Base-by-base conservation (phyloP, 2,888 invertebrate species). In the Drosophila stalkeri region DNA sequence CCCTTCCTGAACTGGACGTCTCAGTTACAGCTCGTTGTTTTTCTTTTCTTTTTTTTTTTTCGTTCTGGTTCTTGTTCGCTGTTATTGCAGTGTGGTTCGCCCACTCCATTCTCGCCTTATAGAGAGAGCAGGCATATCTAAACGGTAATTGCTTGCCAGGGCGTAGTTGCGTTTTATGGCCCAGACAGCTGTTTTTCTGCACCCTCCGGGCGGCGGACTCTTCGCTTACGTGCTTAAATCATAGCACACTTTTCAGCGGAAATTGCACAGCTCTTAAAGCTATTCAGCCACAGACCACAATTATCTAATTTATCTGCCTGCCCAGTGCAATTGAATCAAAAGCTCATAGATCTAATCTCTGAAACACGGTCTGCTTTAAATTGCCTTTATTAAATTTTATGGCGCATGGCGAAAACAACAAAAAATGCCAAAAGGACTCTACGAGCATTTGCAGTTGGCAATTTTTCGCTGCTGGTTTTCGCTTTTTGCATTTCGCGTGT, bases 141-240 rank as follows among this genome's bases (percentile, higher is more conserved):
- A 88, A 82, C 75, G 75, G 86, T 83, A 88, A 87, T 88, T 87
- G 86, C 81, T 78, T 85, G 85, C 80, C 61, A 65, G 82, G 76
- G 80, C 68, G 81, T 83, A 73, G 84, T 85, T 84, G 72, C 69
- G 73, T 84, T 85, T 85, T 86, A 82, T 82, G 77, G 64, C 81
- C 87, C 80, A 86, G 80, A 82, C 85, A 86, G 86, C 86, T 85
- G 85, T 75, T 82, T 82, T 75, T 41, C 16, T 39, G 60, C 47
- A 39, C 47, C 14, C 39, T 20, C 37, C 23, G 9, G 5, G 7
- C 1, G 6, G 1, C 33, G 11, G n/a, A 14, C 4, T 3, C 8
- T 2, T 20, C 31, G 18, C 9, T 56, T 16, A 11, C 39, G 62
- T 27, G 46, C 64, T 75, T 75, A 75, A 82, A 80, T 82, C 85